Base-by-base conservation (phyloP, 2,888 invertebrate genomes). In the Apodemia duryi region DNA sequence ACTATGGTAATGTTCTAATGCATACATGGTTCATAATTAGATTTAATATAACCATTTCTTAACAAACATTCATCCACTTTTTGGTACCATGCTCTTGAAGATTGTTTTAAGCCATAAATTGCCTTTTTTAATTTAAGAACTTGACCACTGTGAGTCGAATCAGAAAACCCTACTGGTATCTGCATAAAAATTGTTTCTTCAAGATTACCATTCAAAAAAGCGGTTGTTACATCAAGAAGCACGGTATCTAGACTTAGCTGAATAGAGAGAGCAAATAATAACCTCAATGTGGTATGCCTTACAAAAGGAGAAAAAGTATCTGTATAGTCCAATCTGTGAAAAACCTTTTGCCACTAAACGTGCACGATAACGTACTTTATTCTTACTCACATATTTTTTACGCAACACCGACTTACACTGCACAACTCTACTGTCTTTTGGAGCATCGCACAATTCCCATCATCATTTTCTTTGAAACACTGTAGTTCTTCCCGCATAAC, bases 401-500 rank as follows among this genome's bases (percentile, higher is more conserved):
- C 63, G 62, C 2, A 68, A 61, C 7, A 68, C 67, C 64, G 61
- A 65, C 66, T 63, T 68, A 64, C 65, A 68, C 63, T 66, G 64
- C 63, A 65, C 64, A 46, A 70, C 61, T 21, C 51, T 67, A 61
- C n/a, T 49, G 29, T 66, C 62, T 13, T 61, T 46, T 62, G 70
- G 71, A 63, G 46, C 28, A 65, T 69, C 66, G 6, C 66, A 66
- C 11, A 70, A 2, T 9, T 67, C 70, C 70, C 72, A 72, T 2
- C 68, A 64, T 66, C 51, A 65, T 70, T 71, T 9, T 69, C 62
- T 51, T 68, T 46, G 62, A 71, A 70, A 41, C 65, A 43, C 21
- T 68, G 6, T n/a, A 68, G 41, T 49, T 70, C 68, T 10, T 70
- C 68, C 29, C 60, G 51, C 13, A 68, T 57, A 62, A 28, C 13